A percentile compares a stretch with the other conserved stretches of the same genome.
These are phyloP conservation scores for Volucella inanis DNA, from an alignment of 2,888 invertebrate species.

Conservation along the genomic window DNA sequence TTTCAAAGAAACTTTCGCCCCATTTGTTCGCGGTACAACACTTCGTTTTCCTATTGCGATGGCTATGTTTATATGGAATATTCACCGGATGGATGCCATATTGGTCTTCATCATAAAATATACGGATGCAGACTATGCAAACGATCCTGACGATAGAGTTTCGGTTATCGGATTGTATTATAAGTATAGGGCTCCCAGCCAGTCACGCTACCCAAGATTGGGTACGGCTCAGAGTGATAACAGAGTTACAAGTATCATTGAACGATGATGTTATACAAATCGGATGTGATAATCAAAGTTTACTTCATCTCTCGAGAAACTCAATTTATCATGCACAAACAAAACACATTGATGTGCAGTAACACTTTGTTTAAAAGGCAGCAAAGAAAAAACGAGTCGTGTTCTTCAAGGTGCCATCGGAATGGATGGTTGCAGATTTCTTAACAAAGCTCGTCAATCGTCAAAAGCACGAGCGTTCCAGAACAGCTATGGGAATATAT, in stretches of 20 bases:
- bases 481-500: too few relatives aligned
- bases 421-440: conserved; percentile 20
- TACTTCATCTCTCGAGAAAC: conserved; percentile 35
- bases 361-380: conserved; percentile 30
- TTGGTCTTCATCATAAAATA: too few relatives aligned
- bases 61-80: too few relatives aligned
- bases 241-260: conserved; percentile 21
- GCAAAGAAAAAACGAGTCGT: conserved; percentile 4
- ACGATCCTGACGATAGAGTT: too few relatives aligned
- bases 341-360: conserved; percentile 37
- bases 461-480: not conserved
- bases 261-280: conserved; percentile 28
- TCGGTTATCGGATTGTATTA: too few relatives aligned
- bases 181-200: too few relatives aligned
- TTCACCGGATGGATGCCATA: too few relatives aligned
- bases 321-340: conserved; percentile 33
- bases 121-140: conserved; percentile 15
- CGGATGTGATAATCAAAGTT: conserved; percentile 37
- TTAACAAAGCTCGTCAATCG: conserved; percentile 4
- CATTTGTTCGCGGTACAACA: too few relatives aligned
- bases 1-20: too few relatives aligned
- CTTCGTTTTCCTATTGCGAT: too few relatives aligned
- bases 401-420: conserved; percentile 27
- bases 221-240: conserved; percentile 37
- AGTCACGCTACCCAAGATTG: conserved; percentile 41